Percentiles rank a stretch among this genome's conserved stretches.
Evolutionary conservation across 2,113 vertebrate genomes (phyloP).

Genomic region (Mastomys coucha): DNA sequence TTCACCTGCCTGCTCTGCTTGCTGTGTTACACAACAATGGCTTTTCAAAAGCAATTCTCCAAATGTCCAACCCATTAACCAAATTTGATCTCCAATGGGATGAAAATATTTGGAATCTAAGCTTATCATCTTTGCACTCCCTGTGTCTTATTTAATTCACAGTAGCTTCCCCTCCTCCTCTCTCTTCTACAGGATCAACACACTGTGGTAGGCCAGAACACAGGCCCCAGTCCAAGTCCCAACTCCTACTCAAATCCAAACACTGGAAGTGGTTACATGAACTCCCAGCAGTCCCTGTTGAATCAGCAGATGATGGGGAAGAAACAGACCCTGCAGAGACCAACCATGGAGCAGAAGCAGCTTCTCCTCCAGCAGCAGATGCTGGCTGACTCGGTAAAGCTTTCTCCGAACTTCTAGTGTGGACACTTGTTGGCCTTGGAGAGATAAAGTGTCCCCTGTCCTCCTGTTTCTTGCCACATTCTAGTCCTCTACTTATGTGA

Average conservation of each 20-base stretch:
- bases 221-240: slow-evolving; percentile 86
- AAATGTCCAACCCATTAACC: slow-evolving; percentile 44
- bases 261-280: slow-evolving; percentile 89
- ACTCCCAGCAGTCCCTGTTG: slow-evolving; percentile 89
- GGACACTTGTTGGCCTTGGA: neutral
- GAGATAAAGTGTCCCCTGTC: neutral
- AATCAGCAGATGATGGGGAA: slow-evolving; percentile 91
- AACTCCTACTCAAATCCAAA: slow-evolving; percentile 89
- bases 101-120: slow-evolving; percentile 69
- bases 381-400: slow-evolving; percentile 90
- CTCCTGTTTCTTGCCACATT: neutral
- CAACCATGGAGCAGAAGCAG: slow-evolving; percentile 89
- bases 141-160: slow-evolving; percentile 81
- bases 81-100: slow-evolving; percentile 69
- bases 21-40: slow-evolving; percentile 36
- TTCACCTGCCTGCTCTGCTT: slow-evolving; percentile 46
- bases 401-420: slow-evolving; percentile 70
- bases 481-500: neutral
- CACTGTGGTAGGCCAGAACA: slow-evolving; percentile 86
- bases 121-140: slow-evolving; percentile 67
- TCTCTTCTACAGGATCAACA: slow-evolving; percentile 89
- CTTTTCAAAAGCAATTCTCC: slow-evolving; percentile 60
- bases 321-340: slow-evolving; percentile 90
- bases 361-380: slow-evolving; percentile 92
- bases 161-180: slow-evolving; percentile 5